A percentile compares a stretch with the other conserved stretches of the same genome.
phyloP scores from a whole-genome alignment of 2,888 invertebrate species.

The Labia minor region DNA sequence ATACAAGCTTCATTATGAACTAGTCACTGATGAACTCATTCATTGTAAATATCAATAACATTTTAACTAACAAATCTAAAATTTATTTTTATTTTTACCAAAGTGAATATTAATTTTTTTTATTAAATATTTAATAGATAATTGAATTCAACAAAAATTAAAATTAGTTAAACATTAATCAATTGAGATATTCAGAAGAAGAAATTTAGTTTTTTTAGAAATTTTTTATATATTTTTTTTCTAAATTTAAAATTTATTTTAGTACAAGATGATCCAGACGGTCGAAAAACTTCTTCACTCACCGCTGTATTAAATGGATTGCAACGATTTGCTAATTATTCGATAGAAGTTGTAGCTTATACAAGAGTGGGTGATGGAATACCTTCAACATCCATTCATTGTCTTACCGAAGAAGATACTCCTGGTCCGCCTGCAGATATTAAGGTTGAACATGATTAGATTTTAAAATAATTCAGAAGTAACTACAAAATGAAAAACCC shows the following conservation, averaged over 20 bases:
- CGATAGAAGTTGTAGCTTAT: slow-evolving; percentile 65
- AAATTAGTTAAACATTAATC: background rate
- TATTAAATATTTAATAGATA: background rate
- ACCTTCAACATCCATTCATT: slow-evolving; percentile 53
- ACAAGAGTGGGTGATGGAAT: slow-evolving; percentile 69
- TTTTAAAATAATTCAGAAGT: too few species aligned
- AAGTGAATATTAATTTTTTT: background rate
- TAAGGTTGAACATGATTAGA: slow-evolving; percentile 60
- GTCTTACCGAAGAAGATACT: slow-evolving; percentile 68
- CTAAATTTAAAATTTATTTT: too few species aligned
- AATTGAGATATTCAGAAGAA: too few species aligned
- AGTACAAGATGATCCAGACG: slow-evolving; percentile 28
- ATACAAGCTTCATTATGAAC: slow-evolving; percentile 59
- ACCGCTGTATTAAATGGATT: slow-evolving; percentile 59
- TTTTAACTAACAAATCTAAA: background rate
- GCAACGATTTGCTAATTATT: slow-evolving; percentile 68
- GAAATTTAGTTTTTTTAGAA: too few species aligned
- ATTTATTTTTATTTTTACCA: background rate
- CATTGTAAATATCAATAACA: slow-evolving; percentile 31
- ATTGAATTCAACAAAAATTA: background rate
- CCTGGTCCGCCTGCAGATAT: slow-evolving; percentile 69
- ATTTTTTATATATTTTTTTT: too few species aligned
- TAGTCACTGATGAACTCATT: slow-evolving; percentile 47
- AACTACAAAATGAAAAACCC: too few species aligned
- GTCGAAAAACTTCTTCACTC: slow-evolving; percentile 54